Evolutionary conservation across 2,888 invertebrate genomes (phyloP).

Genomic region (Craniophora ligustri): DNA sequence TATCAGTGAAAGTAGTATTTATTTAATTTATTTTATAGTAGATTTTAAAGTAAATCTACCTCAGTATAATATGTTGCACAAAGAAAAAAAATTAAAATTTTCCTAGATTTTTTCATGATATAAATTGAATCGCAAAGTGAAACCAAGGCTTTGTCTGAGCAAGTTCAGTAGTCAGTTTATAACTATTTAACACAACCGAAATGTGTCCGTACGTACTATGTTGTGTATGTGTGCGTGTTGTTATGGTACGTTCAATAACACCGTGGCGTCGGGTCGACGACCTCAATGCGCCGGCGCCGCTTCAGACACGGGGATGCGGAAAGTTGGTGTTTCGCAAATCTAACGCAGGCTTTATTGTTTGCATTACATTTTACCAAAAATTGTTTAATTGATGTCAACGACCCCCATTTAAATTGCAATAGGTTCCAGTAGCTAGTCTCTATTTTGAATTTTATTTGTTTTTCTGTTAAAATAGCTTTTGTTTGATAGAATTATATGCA

Average conservation of each 20-base stretch:
- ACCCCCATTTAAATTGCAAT: conserved; percentile 29
- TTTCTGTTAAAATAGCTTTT: neutral
- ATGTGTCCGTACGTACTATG: conserved; percentile 43
- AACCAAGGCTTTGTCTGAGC: conserved; percentile 43
- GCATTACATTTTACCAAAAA: conserved; percentile 31
- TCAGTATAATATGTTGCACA: too few relatives aligned
- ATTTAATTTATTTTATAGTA: too few relatives aligned
- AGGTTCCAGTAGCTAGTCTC: conserved; percentile 15
- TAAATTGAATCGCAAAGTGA: conserved; percentile 15
- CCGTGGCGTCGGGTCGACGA: conserved; percentile 81
- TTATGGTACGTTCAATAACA: conserved; percentile 84
- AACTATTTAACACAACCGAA: conserved; percentile 54
- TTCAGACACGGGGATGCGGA: conserved; percentile 74
- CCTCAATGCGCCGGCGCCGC: conserved; percentile 79
- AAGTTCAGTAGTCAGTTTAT: conserved; percentile 59
- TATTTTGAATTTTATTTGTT: conserved; percentile 20
- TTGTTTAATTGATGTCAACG: conserved; percentile 40
- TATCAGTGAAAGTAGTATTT: conserved; percentile 10
- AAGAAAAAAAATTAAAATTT: too few relatives aligned
- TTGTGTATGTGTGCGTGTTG: conserved; percentile 68
- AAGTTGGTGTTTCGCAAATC: conserved; percentile 61
- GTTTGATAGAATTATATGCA: conserved; percentile 26
- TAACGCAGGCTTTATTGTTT: conserved; percentile 51
- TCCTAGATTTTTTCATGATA: conserved; percentile 4
- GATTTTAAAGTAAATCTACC: too few relatives aligned